Evolutionary conservation across 2,797 vertebrate species (phyloP).

Genomic region (Tympanoctomys barrerae): DNA sequence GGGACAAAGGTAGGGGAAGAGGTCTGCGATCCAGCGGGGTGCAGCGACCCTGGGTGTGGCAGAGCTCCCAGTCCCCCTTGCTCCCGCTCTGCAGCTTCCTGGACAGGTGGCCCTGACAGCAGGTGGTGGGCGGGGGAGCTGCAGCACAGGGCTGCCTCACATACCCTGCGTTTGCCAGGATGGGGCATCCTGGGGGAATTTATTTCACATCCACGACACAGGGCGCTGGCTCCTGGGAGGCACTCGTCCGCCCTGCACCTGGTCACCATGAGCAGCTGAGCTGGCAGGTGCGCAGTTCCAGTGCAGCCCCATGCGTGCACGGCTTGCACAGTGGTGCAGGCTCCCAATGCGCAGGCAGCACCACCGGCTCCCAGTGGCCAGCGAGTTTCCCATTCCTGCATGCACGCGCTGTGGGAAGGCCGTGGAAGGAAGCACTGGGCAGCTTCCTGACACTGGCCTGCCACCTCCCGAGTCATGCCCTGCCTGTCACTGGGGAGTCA

Average conservation of each 20-base stretch:
- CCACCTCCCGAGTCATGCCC: background rate
- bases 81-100: background rate
- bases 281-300: background rate
- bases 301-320: background rate
- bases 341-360: background rate
- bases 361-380: background rate
- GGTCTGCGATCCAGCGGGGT: accelerated
- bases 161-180: background rate
- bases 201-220: background rate
- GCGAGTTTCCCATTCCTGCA: background rate
- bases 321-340: background rate
- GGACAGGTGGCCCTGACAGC: background rate
- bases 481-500: background rate
- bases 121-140: background rate
- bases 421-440: background rate
- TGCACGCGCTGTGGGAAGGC: background rate
- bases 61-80: background rate
- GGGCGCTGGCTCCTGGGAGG: background rate
- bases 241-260: background rate
- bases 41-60: background rate
- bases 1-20: background rate
- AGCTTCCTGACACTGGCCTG: accelerated
- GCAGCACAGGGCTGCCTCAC: background rate
- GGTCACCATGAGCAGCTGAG: background rate
- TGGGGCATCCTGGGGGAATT: background rate